These are phyloP conservation scores for Achlya flavicornis DNA, from an alignment of 2,888 invertebrate genomes.

Conservation along the genomic window DNA sequence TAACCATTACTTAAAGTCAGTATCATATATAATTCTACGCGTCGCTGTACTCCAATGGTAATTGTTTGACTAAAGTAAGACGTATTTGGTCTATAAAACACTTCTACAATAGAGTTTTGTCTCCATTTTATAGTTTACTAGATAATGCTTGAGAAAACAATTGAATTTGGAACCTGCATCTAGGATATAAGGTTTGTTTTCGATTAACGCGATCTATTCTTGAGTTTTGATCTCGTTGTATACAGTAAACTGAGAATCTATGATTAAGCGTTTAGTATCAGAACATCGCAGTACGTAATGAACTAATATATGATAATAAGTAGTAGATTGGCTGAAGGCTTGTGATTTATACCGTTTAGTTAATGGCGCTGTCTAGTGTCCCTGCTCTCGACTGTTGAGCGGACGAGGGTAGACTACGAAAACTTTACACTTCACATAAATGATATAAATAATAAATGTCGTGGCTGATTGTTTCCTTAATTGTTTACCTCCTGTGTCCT, in stretches of 20 bases:
- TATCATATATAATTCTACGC: conserved; percentile 20
- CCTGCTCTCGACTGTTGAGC: not conserved
- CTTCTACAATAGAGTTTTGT: not conserved
- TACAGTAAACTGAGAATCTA: too few relatives aligned
- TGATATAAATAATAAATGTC: too few relatives aligned
- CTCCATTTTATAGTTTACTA: too few relatives aligned
- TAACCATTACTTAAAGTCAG: conserved; percentile 22
- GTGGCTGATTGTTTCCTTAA: too few relatives aligned
- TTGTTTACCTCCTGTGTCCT: too few relatives aligned
- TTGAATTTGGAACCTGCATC: too few relatives aligned
- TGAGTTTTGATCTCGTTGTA: too few relatives aligned
- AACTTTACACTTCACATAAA: not conserved
- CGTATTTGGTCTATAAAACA: not conserved
- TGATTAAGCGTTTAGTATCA: too few relatives aligned
- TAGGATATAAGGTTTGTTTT: too few relatives aligned
- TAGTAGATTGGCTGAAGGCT: not conserved
- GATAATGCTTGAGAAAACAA: too few relatives aligned
- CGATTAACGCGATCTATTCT: too few relatives aligned
- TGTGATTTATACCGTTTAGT: not conserved
- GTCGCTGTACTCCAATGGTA: not conserved
- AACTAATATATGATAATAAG: not conserved
- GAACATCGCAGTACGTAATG: not conserved
- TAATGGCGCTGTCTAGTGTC: not conserved
- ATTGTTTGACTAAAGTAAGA: conserved; percentile 11
- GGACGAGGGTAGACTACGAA: not conserved